phyloP scores from a whole-genome alignment of 2,797 vertebrate species.

The Sus cebifrons region DNA sequence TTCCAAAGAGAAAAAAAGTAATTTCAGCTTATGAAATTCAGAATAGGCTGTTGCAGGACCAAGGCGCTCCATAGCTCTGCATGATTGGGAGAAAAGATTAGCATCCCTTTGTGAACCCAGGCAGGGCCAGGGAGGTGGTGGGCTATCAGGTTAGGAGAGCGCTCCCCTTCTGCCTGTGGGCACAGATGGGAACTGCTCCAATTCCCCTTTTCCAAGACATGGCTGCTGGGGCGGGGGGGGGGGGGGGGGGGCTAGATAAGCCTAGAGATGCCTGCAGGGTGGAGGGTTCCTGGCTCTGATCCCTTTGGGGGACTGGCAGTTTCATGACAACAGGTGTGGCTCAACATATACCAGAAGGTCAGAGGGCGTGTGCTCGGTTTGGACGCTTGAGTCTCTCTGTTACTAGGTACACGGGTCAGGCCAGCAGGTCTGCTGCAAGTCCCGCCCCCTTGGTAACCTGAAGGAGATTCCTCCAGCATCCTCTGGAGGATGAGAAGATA shows the following conservation, averaged over 20 bases:
- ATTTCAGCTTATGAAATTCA: slow-evolving; percentile 31
- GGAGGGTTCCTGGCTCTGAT: neutral
- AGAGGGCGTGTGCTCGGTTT: neutral
- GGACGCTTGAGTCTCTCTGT: too few relatives aligned
- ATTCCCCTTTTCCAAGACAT: neutral
- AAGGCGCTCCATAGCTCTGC: neutral
- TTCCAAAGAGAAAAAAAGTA: neutral
- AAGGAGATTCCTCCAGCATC: neutral
- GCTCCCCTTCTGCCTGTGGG: too few relatives aligned
- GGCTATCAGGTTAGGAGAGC: rapidly evolving
- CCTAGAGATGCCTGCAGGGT: too few relatives aligned
- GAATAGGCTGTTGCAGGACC: neutral
- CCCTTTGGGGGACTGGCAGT: neutral
- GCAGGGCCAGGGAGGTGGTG: rapidly evolving
- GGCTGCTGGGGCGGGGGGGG: too few relatives aligned
- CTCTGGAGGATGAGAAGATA: neutral
- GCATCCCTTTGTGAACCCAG: neutral
- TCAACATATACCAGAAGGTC: neutral
- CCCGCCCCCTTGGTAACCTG: too few relatives aligned
- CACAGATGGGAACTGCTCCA: neutral
- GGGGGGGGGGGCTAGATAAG: too few relatives aligned
- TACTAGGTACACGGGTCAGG: neutral
- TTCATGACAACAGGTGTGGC: neutral
- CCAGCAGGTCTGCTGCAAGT: neutral
- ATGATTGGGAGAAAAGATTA: rapidly evolving